A percentile compares a stretch with the other conserved stretches of the same genome.
Conservation (phyloP, 2,888 invertebrate genomes). For the Rotaria magnacalcarata region DNA sequence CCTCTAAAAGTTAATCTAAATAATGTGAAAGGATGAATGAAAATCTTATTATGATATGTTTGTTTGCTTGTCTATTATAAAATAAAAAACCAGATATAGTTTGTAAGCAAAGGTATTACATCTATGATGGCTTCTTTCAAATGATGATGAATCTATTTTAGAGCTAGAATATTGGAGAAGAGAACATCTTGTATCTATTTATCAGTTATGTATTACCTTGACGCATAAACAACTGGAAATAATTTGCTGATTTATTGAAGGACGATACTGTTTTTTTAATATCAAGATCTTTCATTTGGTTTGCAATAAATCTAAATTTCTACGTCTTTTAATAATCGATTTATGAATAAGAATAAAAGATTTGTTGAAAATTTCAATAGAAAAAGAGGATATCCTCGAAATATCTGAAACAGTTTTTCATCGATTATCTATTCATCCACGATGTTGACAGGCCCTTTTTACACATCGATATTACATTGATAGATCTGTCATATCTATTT, state of each 20-base stretch:
- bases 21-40: too few species aligned
- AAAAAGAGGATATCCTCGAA: too few species aligned
- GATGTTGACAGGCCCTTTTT: too few species aligned
- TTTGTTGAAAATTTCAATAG: too few species aligned
- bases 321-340: background rate
- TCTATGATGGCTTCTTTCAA: background rate
- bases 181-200: background rate
- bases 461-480: too few species aligned
- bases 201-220: background rate
- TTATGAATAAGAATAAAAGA: background rate
- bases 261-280: background rate
- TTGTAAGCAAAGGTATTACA: background rate
- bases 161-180: background rate
- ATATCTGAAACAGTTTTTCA: too few species aligned
- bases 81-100: constrained; percentile 12
- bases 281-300: too few species aligned
- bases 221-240: background rate
- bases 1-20: too few species aligned
- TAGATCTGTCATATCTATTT: too few species aligned
- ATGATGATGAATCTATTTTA: background rate
- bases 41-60: too few species aligned
- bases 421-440: too few species aligned
- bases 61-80: too few species aligned
- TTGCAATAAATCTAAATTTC: background rate
- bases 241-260: background rate